phyloP scores from a whole-genome alignment of 2,113 vertebrate species.

The Tetrao urogallus region DNA sequence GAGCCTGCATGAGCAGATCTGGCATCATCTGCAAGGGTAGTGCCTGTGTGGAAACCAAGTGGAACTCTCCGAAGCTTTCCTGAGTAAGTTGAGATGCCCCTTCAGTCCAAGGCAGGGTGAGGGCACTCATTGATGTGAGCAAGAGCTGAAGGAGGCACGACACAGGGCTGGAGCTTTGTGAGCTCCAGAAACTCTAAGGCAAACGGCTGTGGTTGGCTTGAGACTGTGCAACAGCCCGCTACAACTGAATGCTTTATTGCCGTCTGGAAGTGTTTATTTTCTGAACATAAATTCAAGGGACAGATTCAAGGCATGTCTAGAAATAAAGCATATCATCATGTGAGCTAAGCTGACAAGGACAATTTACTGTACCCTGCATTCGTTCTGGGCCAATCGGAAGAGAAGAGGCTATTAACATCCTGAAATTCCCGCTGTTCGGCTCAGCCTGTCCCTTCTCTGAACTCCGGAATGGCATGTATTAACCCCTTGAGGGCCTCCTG shows the following conservation, averaged over 20 bases:
- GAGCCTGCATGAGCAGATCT: neutral
- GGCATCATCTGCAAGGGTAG: neutral
- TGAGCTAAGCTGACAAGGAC: constrained; percentile 87
- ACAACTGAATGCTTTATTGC: constrained; percentile 84
- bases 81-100: neutral
- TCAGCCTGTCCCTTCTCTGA: constrained; percentile 82
- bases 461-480: constrained; percentile 81
- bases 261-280: constrained; percentile 89
- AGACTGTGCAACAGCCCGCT: constrained; percentile 74
- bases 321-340: constrained; percentile 89
- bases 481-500: constrained; percentile 74
- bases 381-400: constrained; percentile 81
- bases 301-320: constrained; percentile 88
- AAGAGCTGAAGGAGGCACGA: neutral
- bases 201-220: constrained; percentile 66
- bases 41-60: neutral
- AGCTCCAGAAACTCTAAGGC: constrained; percentile 61
- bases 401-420: constrained; percentile 82
- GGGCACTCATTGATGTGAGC: neutral
- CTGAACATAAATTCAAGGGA: constrained; percentile 87
- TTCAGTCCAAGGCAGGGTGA: neutral
- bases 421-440: constrained; percentile 79
- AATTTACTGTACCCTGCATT: constrained; percentile 86
- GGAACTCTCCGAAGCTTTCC: neutral
- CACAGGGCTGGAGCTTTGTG: neutral